Evolutionary conservation across 2,888 invertebrate genomes (phyloP), one percentile per base, ranked within the genome.

Genomic region (Hypomecis punctinalis): DNA sequence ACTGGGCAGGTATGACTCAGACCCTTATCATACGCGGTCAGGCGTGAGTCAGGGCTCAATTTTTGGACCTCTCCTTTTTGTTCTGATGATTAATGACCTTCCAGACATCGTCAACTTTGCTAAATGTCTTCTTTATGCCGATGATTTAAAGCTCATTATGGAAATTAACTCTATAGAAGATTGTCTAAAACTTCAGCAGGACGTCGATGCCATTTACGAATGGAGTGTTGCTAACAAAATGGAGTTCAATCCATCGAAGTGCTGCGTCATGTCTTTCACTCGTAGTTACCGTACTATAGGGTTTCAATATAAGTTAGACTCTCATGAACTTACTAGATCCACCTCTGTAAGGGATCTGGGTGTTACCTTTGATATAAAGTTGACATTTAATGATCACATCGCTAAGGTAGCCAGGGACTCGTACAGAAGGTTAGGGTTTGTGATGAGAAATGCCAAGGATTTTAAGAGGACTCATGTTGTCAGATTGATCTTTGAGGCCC

Each of bases 21-120:
- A 3, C n/a, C 45, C 60, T 9, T 13, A 52, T 58, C 71, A 35
- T n/a, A 43, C 40, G 6, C 81, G 42, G 10, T 42, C 8, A 23
- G 23, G 23, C 23, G 23, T 23, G 23, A 23, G 23, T 23, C 23
- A 23, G 23, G 23, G 23, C 23, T 42, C 42, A 5, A 42, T 42
- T 10, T 10, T 42, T 10, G 42, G 42, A 10, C 42, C 42, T 42
- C 42, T 42, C 10, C 42, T 42, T 42, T 42, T 42, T 42, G 5
- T 43, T n/a, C 6, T 43, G 5, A 43, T 11, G 43, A 33, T 33
- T 7, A 46, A 46, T 33, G 46, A 46, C 7, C 46, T 46, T 9
- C 46, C 46, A 0, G 33, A 13, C 2, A 7, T 13, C 3, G 33
- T 46, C 11, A 45, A 11, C 1, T 7, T 11, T 45, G 5, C 45